phyloP scores from a whole-genome alignment of 2,113 vertebrate genomes.

The Gnathonemus echidnorhynchus region DNA sequence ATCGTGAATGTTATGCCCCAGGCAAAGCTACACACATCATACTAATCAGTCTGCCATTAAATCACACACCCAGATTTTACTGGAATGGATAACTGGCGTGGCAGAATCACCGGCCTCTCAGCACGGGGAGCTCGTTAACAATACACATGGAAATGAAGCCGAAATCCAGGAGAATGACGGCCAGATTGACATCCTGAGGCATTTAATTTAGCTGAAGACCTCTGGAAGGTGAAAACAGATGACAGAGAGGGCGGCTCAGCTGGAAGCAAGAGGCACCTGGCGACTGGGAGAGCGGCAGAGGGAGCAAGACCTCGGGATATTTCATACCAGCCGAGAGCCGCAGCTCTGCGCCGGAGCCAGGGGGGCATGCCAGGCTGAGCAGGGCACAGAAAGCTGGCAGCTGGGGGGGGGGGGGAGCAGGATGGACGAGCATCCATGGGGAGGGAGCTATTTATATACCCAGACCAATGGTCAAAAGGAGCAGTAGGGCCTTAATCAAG shows the following conservation, averaged over 20 bases:
- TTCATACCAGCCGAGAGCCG: background rate
- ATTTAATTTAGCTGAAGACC: conserved; percentile 15
- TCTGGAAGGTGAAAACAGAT: background rate
- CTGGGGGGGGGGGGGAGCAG: conserved; percentile 9
- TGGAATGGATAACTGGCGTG: background rate
- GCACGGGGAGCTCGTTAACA: background rate
- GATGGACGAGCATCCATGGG: background rate
- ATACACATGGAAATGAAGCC: background rate
- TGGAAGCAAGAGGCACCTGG: background rate
- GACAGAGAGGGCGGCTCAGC: background rate
- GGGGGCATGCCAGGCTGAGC: background rate
- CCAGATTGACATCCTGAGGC: background rate
- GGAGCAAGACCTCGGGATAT: background rate
- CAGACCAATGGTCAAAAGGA: background rate
- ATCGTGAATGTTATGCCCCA: background rate
- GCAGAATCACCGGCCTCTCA: background rate
- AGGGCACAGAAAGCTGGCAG: conserved; percentile 10
- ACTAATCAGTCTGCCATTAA: background rate
- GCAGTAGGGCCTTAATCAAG: background rate
- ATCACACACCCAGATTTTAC: background rate
- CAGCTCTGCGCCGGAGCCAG: background rate
- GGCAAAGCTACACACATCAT: background rate
- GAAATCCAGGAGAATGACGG: background rate
- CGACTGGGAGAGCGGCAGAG: background rate
- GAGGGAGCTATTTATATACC: conserved; percentile 11